Percentiles rank a stretch among this genome's conserved stretches.
Evolutionary conservation across 2,113 vertebrate species (phyloP).

Genomic region (Rhizomys pruinosus): DNA sequence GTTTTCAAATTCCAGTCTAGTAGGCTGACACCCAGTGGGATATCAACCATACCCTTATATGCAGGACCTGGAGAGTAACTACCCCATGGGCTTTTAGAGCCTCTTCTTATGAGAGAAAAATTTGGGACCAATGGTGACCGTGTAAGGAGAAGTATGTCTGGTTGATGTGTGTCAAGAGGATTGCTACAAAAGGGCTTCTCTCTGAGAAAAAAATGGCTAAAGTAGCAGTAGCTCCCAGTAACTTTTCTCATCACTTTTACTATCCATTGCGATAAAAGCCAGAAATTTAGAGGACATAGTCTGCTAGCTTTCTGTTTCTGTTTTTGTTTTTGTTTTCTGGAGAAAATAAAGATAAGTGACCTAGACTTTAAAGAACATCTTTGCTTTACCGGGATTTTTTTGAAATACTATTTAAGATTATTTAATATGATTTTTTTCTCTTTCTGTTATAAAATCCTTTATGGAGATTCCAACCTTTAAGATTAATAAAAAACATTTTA

Average conservation of each 20-base stretch:
- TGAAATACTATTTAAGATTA: neutral
- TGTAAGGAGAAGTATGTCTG: neutral
- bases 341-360: neutral
- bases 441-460: constrained; percentile 8
- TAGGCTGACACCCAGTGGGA: neutral
- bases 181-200: neutral
- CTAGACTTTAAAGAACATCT: neutral
- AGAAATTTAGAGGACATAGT: neutral
- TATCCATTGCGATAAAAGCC: neutral
- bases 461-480: neutral
- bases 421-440: neutral
- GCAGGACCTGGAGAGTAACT: neutral
- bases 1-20: neutral
- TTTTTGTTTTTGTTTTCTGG: neutral
- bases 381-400: neutral
- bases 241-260: neutral
- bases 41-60: neutral
- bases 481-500: constrained; percentile 3
- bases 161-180: neutral
- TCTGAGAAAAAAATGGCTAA: neutral
- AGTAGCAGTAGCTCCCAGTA: neutral
- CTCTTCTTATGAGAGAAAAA: neutral
- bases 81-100: neutral
- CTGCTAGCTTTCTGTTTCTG: too few relatives aligned
- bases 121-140: neutral